Base-by-base conservation (phyloP, 2,888 invertebrate genomes). In the Luffia ferchaultella region DNA sequence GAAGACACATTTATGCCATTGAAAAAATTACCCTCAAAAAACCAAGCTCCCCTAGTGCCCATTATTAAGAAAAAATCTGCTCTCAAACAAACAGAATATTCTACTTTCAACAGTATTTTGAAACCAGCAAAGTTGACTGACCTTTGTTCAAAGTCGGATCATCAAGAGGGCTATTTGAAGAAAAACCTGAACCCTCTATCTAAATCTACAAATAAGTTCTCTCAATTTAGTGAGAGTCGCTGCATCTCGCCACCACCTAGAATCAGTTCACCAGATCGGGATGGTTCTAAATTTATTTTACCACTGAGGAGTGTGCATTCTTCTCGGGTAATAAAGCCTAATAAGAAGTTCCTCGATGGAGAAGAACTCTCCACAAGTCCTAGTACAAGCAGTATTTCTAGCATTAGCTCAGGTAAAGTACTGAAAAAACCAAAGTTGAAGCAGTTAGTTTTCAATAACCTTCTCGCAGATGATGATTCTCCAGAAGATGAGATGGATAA, bases 241-340 rank as follows among this genome's bases (percentile, higher is more conserved):
- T 78, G 80, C 52, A 73, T 76, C 51, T 83, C 85, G 45, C 83
- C 83, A 48, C 84, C 82, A 46, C 80, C 79, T 41, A 70, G 77
- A 57, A 78, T 70, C 57, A 54, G 64, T 47, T 83, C 83, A 53
- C 76, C 77, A 41, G 57, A 73, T 16, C 78, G 82, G 42, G 78
- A 71, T 60, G 61, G 67, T 20, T 54, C 87, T 48, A 90, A 89
- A 68, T 93, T 93, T 82, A 88, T 93, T 30, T 75, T 95, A 54
- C 95, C 95, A 16, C 87, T 90, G 46, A 87, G 93, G 61, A 95
- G 94, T 82, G 91, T 88, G 16, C 91, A 94, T 69, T 95, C 95
- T 43, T 93, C 93, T 2, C 86, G 95, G 57, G 92, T 93, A 44
- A 95, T 95, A 50, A 95, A 93, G 69, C 95, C 95, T 42, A 95